These are phyloP conservation scores for Percopsis transmontana DNA, from an alignment of 2,113 vertebrate species.

Conservation along the genomic window DNA sequence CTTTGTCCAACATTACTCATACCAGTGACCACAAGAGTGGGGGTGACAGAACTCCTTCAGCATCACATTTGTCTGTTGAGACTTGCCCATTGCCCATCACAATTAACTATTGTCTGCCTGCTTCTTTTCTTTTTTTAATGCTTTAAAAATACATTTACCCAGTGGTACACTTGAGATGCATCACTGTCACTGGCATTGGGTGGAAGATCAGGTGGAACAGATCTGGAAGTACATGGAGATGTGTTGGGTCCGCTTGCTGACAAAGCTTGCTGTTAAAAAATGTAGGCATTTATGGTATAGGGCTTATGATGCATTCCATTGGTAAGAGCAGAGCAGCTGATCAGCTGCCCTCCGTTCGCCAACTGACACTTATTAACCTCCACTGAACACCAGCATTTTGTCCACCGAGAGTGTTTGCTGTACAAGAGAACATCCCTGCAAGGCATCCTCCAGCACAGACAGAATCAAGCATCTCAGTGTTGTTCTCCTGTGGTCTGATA, in stretches of 20 bases:
- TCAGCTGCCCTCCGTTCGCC: neutral
- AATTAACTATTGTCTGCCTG: conserved; percentile 49
- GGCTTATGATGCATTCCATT: too few relatives aligned
- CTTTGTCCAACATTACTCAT: conserved; percentile 41
- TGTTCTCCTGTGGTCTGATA: neutral
- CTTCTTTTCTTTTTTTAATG: conserved; percentile 24
- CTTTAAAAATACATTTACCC: conserved; percentile 47
- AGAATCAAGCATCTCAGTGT: neutral
- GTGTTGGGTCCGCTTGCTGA: conserved; percentile 2
- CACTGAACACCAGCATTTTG: neutral
- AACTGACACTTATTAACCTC: neutral
- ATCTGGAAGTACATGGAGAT: conserved; percentile 16
- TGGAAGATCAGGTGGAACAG: neutral
- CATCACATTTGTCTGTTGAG: conserved; percentile 50
- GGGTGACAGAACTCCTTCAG: neutral
- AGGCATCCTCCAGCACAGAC: neutral
- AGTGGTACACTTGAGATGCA: conserved; percentile 30
- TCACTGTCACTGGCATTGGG: conserved; percentile 16
- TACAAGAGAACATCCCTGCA: neutral
- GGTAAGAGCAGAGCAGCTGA: neutral
- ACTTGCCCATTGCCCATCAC: conserved; percentile 34
- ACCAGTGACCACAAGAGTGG: conserved; percentile 15
- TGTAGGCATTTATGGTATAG: neutral
- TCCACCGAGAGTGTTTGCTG: neutral
- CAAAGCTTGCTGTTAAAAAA: too few relatives aligned